Base-by-base conservation (phyloP, 1,140 invertebrate species). In the Laodelphax striatellus region DNA sequence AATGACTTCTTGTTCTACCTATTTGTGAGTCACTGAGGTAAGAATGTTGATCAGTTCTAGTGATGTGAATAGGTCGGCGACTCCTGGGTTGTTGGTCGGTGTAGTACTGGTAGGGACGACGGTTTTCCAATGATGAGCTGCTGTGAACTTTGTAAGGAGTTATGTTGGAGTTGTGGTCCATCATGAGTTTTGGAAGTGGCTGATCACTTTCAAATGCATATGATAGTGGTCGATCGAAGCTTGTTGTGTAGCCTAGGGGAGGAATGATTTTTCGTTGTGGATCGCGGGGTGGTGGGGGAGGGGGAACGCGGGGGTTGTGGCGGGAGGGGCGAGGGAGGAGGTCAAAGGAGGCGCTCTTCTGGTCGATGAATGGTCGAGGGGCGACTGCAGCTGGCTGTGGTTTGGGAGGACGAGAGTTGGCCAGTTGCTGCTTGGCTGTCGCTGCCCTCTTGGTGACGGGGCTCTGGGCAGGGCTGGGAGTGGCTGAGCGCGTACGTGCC, bases 251-350 rank as follows among this genome's bases (percentile, higher is more conserved):
- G 77, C 60, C 67, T 73, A 73, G 59, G 76, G 72, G 43, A 19
- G 52, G 19, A 55, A 77, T 66, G 5, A 77, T 71, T 72, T 75
- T 78, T 66, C 82, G 70, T 63, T 81, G 77, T 19, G 82, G 83
- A 72, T 86, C 83, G 64, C 84, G 71, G 24, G 86, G 85, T 1
- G 86, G 84, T 42, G 84, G 84, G n/a, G 80, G 80, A 0, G 84
- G 85, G 11, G 82, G 82, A 38, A 11, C 24, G 13, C 13, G 54
- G 21, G 52, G 43, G 22, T n/a, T 38, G 16, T 24, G 52, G 19
- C 11, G 59, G 22, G 16, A 41, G 38, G 42, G 42, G 19, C 31
- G 16, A 16, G 13, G 60, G 53, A 38, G 54, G 24, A 24, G 54
- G 38, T 17, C 52, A 17, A 52, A 61, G 46, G 60, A 38, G 54